These are phyloP conservation scores for Platysteira castanea DNA, from an alignment of 2,113 vertebrate genomes.

Conservation along the genomic window DNA sequence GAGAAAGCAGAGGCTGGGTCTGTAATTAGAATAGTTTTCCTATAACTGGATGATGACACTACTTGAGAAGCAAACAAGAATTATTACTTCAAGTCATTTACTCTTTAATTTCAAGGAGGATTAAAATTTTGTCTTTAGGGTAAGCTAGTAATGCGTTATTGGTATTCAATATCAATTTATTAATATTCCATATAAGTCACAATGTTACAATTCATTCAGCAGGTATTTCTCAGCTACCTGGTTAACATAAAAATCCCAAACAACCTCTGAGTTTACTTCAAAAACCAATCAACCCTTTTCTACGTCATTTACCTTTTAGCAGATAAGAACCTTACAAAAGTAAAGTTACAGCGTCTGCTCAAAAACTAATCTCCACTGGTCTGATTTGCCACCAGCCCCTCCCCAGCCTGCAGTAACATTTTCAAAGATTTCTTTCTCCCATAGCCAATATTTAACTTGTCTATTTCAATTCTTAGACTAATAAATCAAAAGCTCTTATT, in stretches of 20 bases:
- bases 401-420: neutral
- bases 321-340: constrained; percentile 38
- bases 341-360: constrained; percentile 15
- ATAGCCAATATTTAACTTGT: neutral
- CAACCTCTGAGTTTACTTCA: neutral
- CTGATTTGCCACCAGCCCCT: neutral
- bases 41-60: neutral
- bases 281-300: neutral
- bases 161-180: neutral
- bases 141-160: neutral
- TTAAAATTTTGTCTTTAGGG: neutral
- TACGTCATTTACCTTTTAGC: constrained; percentile 7
- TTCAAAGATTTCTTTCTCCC: neutral
- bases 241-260: constrained; percentile 3
- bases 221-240: neutral
- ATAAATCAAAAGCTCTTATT: neutral
- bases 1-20: neutral
- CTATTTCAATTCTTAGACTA: neutral
- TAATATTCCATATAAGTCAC: neutral
- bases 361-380: neutral
- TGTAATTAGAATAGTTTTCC: neutral
- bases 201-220: neutral
- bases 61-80: neutral
- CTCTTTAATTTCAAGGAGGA: neutral
- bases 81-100: neutral